Conservation (phyloP, 2,113 vertebrate genomes). For the Menura novaehollandiae region DNA sequence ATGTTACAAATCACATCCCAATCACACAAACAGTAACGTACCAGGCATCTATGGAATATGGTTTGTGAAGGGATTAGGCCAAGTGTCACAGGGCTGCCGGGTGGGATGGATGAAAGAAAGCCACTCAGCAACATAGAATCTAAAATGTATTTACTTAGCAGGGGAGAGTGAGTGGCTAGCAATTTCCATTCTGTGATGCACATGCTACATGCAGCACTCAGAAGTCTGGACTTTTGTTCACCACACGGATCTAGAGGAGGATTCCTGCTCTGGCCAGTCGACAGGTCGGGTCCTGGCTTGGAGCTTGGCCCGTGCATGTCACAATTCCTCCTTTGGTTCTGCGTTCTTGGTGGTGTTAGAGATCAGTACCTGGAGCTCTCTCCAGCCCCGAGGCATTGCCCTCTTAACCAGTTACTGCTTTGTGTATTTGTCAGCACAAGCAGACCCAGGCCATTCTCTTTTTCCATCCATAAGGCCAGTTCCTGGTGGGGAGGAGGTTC, state of each 20-base stretch:
- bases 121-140: rapidly evolving
- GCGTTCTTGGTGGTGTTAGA: not conserved
- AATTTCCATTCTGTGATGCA: not conserved
- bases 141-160: not conserved
- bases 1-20: not conserved
- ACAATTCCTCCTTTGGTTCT: not conserved
- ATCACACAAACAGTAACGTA: not conserved
- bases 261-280: not conserved
- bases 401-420: not conserved
- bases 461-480: not conserved
- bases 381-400: not conserved
- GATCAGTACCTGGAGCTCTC: not conserved
- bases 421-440: not conserved
- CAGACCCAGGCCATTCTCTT: not conserved
- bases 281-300: not conserved
- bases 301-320: not conserved
- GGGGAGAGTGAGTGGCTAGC: not conserved
- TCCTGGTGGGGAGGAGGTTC: not conserved
- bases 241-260: not conserved
- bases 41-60: not conserved
- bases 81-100: not conserved
- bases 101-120: not conserved
- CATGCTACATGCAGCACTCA: rapidly evolving
- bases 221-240: not conserved
- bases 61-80: not conserved